phyloP scores from a whole-genome alignment of 2,113 vertebrate genomes.

The Entomyzon cyanotis region DNA sequence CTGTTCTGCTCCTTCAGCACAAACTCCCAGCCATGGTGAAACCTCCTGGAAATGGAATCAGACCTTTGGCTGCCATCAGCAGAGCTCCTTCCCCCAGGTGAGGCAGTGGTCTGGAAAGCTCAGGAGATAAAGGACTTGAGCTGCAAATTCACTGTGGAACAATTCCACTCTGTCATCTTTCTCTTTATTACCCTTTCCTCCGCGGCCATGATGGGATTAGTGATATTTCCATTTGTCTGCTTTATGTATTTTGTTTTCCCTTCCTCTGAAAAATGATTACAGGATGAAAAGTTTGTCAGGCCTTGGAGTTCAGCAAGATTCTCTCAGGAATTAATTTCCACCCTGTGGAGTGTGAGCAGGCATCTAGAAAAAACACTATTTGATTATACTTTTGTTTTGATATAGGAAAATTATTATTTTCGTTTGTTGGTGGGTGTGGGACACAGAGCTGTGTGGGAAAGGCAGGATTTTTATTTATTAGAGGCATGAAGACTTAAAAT shows the following conservation, averaged over 20 bases:
- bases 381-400: constrained; percentile 36
- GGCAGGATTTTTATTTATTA: background rate
- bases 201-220: constrained; percentile 46
- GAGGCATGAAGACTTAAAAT: background rate
- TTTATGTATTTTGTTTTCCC: constrained; percentile 65
- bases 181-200: constrained; percentile 53
- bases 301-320: constrained; percentile 39
- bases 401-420: background rate
- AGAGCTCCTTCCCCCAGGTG: background rate
- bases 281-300: constrained; percentile 52
- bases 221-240: constrained; percentile 64
- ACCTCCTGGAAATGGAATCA: background rate
- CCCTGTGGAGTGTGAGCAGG: background rate
- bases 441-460: background rate
- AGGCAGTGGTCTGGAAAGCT: background rate
- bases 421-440: background rate
- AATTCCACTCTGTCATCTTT: constrained; percentile 1
- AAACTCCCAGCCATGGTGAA: background rate
- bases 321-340: constrained; percentile 26
- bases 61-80: background rate
- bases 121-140: background rate
- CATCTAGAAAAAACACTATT: background rate
- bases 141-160: background rate
- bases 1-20: background rate
- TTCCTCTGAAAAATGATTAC: constrained; percentile 60